Evolutionary conservation across 2,113 vertebrate genomes (phyloP).

Genomic region (Epinephelus fuscoguttatus): DNA sequence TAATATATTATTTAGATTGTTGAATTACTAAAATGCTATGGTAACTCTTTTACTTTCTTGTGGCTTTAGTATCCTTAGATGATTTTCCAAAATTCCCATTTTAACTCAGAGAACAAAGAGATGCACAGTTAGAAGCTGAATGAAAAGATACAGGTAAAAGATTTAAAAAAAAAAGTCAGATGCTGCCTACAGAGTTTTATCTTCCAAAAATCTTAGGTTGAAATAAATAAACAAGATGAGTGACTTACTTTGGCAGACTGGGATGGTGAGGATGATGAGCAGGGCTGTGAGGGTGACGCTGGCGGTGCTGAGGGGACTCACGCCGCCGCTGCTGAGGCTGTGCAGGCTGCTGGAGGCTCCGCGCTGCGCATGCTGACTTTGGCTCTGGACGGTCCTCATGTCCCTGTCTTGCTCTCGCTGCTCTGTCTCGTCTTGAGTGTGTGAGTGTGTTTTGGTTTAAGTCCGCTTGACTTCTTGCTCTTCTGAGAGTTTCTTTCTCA

Average conservation of each 20-base stretch:
- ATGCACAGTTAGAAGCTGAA: too few relatives aligned
- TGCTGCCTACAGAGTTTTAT: too few relatives aligned
- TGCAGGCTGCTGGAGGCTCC: conserved; percentile 59
- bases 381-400: conserved; percentile 75
- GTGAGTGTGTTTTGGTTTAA: not conserved
- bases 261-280: conserved; percentile 77
- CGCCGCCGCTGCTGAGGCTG: conserved; percentile 53
- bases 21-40: too few relatives aligned
- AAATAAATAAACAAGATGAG: not conserved
- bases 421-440: not conserved
- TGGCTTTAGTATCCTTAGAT: too few relatives aligned
- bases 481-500: conserved; percentile 58
- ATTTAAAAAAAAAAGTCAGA: too few relatives aligned
- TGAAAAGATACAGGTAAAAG: too few relatives aligned
- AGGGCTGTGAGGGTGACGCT: conserved; percentile 75
- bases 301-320: conserved; percentile 68
- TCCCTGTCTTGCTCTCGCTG: conserved; percentile 2
- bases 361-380: conserved; percentile 55
- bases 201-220: too few relatives aligned
- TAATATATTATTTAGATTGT: too few relatives aligned
- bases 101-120: too few relatives aligned
- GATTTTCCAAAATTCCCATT: too few relatives aligned
- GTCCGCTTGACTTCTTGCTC: conserved; percentile 53
- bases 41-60: too few relatives aligned
- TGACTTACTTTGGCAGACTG: conserved; percentile 78